phyloP scores from a whole-genome alignment of 2,888 invertebrate genomes.

The Morpho achilles region DNA sequence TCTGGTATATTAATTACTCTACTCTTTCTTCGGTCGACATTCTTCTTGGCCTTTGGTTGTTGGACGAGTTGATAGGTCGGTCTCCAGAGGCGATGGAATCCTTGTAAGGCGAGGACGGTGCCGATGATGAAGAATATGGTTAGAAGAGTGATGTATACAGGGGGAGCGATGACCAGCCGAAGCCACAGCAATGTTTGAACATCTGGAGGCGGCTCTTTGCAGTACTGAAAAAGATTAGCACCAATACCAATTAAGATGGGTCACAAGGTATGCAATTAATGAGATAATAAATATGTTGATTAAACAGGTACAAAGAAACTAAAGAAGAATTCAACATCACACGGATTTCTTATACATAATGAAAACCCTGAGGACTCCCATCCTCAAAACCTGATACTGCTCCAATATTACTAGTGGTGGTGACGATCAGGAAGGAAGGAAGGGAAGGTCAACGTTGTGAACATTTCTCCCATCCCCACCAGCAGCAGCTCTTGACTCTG shows the following conservation, averaged over 20 bases:
- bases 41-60: constrained; percentile 31
- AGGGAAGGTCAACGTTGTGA: too few relatives aligned
- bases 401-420: too few relatives aligned
- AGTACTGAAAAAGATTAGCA: constrained; percentile 47
- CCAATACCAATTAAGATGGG: background rate
- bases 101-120: constrained; percentile 57
- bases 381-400: too few relatives aligned
- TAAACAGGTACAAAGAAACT: too few relatives aligned
- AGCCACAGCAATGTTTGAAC: constrained; percentile 64
- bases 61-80: constrained; percentile 52
- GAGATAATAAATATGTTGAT: too few relatives aligned
- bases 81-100: constrained; percentile 50
- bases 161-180: constrained; percentile 72
- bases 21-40: constrained; percentile 37
- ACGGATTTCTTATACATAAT: too few relatives aligned
- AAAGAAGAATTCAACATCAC: too few relatives aligned
- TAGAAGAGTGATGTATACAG: constrained; percentile 63
- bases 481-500: too few relatives aligned
- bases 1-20: constrained; percentile 48
- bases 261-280: too few relatives aligned
- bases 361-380: too few relatives aligned
- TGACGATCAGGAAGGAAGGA: too few relatives aligned
- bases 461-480: too few relatives aligned
- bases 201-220: constrained; percentile 57
- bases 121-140: constrained; percentile 68